Conservation (phyloP, 2,888 invertebrate species). For the Diogma glabrata region DNA sequence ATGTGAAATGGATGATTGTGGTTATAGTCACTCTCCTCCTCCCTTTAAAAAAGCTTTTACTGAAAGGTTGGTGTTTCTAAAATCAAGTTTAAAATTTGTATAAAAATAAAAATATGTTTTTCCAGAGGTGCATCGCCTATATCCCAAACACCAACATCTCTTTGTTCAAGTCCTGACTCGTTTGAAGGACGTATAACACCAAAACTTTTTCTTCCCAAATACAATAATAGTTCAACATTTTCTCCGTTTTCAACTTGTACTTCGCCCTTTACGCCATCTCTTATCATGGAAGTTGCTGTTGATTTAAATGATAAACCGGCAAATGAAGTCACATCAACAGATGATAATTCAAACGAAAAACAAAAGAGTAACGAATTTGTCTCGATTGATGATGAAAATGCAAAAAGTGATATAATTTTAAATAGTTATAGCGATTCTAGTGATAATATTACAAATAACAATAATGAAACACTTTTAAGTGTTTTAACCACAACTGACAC, state of each 20-base stretch:
- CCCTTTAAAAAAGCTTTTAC: slow-evolving; percentile 35
- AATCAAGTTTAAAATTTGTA: background rate
- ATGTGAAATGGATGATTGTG: slow-evolving; percentile 34
- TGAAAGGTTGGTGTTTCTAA: slow-evolving; percentile 27
- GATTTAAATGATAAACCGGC: slow-evolving; percentile 15
- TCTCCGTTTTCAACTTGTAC: slow-evolving; percentile 32
- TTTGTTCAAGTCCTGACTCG: slow-evolving; percentile 36
- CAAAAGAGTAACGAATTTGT: no score
- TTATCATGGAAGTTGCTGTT: slow-evolving; percentile 20
- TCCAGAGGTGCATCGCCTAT: slow-evolving; percentile 35
- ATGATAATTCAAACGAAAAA: slow-evolving; percentile 10
- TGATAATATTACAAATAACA: background rate
- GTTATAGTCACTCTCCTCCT: slow-evolving; percentile 29
- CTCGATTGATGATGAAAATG: background rate
- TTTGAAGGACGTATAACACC: slow-evolving; percentile 37
- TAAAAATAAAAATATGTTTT: background rate
- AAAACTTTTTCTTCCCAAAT: slow-evolving; percentile 34
- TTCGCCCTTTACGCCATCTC: slow-evolving; percentile 26
- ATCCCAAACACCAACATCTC: slow-evolving; percentile 35
- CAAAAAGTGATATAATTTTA: background rate
- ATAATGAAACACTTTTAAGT: slow-evolving; percentile 6
- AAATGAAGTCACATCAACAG: slow-evolving; percentile 8
- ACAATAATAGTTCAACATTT: slow-evolving; percentile 28
- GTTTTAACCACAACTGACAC: no score
- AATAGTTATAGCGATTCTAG: background rate